phyloP scores from a whole-genome alignment of 2,888 invertebrate genomes.

The Eucera pruinosa region DNA sequence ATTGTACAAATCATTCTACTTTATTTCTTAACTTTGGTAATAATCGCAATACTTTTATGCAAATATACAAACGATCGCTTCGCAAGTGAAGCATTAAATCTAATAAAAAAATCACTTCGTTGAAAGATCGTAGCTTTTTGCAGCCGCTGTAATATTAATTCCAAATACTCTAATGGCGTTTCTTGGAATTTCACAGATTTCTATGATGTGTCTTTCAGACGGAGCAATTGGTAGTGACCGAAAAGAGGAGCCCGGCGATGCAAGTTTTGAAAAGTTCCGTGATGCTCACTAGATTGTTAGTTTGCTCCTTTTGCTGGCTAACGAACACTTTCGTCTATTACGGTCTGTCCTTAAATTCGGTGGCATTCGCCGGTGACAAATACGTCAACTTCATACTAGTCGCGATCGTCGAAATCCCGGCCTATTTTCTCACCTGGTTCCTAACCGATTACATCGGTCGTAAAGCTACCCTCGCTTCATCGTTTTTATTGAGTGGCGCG shows the following conservation, averaged over 20 bases:
- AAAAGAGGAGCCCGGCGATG: conserved; percentile 70
- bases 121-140: no score
- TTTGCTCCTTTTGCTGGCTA: conserved; percentile 92
- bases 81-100: no score
- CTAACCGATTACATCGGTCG: conserved; percentile 86
- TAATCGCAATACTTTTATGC: no score
- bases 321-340: conserved; percentile 92
- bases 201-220: conserved; percentile 30
- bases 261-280: conserved; percentile 86
- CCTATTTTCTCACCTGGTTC: conserved; percentile 87
- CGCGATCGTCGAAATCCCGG: conserved; percentile 90
- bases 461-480: conserved; percentile 87
- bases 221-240: conserved; percentile 33
- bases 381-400: conserved; percentile 91
- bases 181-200: no score
- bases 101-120: no score
- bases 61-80: no score
- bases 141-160: no score
- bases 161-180: no score
- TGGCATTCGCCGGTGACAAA: conserved; percentile 90
- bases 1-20: no score
- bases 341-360: conserved; percentile 91
- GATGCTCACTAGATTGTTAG: conserved; percentile 86
- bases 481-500: conserved; percentile 87
- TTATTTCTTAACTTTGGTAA: no score